Evolutionary conservation across 2,797 vertebrate genomes (phyloP).

Genomic region (Spondyliosoma cantharus): DNA sequence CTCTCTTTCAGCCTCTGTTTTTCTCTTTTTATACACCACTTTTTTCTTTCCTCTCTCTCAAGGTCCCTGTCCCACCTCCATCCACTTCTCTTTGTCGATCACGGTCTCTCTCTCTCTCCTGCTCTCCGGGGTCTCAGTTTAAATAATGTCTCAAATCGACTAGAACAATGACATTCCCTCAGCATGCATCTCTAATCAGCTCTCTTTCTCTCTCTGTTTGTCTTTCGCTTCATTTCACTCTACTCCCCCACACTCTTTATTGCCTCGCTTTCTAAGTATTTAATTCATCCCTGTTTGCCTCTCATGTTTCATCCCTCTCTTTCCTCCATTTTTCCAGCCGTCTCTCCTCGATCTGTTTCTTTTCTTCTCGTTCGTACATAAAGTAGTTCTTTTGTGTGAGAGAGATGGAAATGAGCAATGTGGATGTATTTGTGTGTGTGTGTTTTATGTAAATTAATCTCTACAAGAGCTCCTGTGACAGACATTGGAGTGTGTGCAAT

Average conservation of each 20-base stretch:
- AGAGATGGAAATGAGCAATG: conserved; percentile 31
- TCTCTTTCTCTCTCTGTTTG: conserved; percentile 75
- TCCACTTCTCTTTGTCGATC: conserved; percentile 58
- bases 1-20: conserved; percentile 1
- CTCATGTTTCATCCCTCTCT: conserved; percentile 52
- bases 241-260: conserved; percentile 52
- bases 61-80: conserved; percentile 42
- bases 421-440: conserved; percentile 14
- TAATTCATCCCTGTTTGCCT: conserved; percentile 63
- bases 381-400: conserved; percentile 33
- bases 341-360: conserved; percentile 20
- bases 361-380: conserved; percentile 8
- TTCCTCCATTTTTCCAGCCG: conserved; percentile 31
- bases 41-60: conserved; percentile 49
- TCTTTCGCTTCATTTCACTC: conserved; percentile 74
- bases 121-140: conserved; percentile 76
- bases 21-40: conserved; percentile 29
- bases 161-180: conserved; percentile 82
- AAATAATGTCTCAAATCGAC: conserved; percentile 83
- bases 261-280: conserved; percentile 61
- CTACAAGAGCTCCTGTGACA: conserved; percentile 36
- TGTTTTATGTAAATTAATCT: conserved; percentile 42
- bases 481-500: conserved; percentile 20
- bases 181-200: conserved; percentile 81
- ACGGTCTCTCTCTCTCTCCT: conserved; percentile 33